Percentiles rank a stretch among this genome's conserved stretches.
Evolutionary conservation across 2,113 vertebrate species (phyloP).

Genomic region (Reinhardtius hippoglossoides): DNA sequence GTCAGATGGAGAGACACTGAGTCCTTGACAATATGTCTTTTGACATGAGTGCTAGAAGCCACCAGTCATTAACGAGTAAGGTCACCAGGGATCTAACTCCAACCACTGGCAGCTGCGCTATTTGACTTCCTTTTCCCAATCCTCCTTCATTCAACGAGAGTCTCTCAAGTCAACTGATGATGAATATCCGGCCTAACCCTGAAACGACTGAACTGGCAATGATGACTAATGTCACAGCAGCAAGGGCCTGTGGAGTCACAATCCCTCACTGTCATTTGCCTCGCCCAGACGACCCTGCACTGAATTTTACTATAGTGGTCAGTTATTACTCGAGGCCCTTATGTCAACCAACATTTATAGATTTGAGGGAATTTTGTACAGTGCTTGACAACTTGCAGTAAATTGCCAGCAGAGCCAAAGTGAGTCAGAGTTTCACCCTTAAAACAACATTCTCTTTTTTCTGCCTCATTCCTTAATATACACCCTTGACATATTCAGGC

Average conservation of each 20-base stretch:
- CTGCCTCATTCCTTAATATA: constrained; percentile 5
- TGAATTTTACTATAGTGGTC: constrained; percentile 31
- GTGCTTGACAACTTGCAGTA: background rate
- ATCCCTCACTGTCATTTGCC: constrained; percentile 77
- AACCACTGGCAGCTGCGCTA: constrained; percentile 48
- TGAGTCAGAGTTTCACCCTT: background rate
- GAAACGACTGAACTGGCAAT: constrained; percentile 75
- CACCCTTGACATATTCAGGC: constrained; percentile 45
- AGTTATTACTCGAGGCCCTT: constrained; percentile 15
- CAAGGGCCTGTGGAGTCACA: constrained; percentile 55
- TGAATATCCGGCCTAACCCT: constrained; percentile 78
- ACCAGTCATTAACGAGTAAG: constrained; percentile 47
- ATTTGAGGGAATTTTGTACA: background rate
- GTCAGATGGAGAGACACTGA: constrained; percentile 3
- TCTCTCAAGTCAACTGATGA: constrained; percentile 68
- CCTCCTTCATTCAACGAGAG: constrained; percentile 55
- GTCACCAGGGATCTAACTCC: constrained; percentile 53
- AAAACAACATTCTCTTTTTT: background rate
- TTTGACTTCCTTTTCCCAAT: constrained; percentile 59
- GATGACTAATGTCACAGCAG: constrained; percentile 78
- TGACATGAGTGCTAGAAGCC: constrained; percentile 29
- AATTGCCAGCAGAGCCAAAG: constrained; percentile 3
- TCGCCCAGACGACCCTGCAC: constrained; percentile 33
- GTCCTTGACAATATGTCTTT: constrained; percentile 38
- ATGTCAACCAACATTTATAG: constrained; percentile 31